A percentile compares a stretch with the other conserved stretches of the same genome.
These are phyloP conservation scores for Macrophya alboannulata DNA, from an alignment of 2,888 invertebrate species.

Conservation along the genomic window DNA sequence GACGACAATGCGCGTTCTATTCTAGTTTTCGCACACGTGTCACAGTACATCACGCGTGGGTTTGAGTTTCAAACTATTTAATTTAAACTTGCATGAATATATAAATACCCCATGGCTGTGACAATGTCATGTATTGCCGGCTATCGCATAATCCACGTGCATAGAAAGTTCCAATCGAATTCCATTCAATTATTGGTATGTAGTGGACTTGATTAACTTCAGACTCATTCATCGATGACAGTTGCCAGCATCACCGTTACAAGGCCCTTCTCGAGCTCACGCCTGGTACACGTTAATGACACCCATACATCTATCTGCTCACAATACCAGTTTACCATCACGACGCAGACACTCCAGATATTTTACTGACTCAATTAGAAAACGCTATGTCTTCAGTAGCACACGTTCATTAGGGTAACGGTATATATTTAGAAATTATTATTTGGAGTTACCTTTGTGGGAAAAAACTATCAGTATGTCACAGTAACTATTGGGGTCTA, in stretches of 20 bases:
- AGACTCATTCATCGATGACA: background rate
- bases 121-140: background rate
- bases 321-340: background rate
- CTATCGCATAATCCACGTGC: background rate
- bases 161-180: background rate
- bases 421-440: background rate
- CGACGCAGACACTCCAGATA: background rate
- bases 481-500: background rate
- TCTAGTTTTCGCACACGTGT: constrained; percentile 36
- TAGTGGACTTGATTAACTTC: background rate
- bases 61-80: background rate
- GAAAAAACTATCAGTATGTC: background rate
- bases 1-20: constrained; percentile 28
- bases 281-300: background rate
- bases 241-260: background rate
- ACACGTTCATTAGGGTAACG: background rate
- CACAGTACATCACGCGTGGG: constrained; percentile 1
- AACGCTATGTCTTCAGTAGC: background rate
- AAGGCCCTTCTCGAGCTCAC: background rate
- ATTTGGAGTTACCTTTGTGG: background rate
- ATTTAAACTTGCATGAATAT: background rate
- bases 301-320: background rate
- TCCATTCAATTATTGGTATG: background rate
- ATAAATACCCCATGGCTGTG: background rate
- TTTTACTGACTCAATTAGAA: background rate